Conservation (phyloP, 2,113 vertebrate genomes). For the Trogon melanurus region DNA sequence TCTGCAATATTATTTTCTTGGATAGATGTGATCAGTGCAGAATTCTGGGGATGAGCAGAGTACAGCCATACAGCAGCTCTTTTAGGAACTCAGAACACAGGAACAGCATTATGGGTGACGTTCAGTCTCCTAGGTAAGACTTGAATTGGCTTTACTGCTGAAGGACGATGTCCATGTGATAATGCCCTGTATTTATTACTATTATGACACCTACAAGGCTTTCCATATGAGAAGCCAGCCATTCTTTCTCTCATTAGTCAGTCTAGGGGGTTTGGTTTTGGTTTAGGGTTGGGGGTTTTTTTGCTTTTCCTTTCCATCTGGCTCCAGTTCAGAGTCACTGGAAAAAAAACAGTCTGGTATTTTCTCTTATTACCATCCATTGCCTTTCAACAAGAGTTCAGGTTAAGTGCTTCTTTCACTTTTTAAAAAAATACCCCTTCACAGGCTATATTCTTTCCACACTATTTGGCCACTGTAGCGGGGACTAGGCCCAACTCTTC, state of each 20-base stretch:
- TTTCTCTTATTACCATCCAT: neutral
- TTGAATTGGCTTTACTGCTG: neutral
- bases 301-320: neutral
- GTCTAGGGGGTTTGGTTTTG: neutral
- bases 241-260: neutral
- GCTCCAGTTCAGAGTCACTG: neutral
- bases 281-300: neutral
- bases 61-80: neutral
- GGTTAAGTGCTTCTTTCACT: neutral
- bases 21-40: neutral
- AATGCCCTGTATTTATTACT: neutral
- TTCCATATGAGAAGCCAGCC: neutral
- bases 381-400: neutral
- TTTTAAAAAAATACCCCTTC: neutral
- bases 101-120: neutral
- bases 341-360: neutral
- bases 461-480: neutral
- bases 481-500: neutral
- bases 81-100: neutral
- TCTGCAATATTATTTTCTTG: neutral
- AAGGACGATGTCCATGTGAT: neutral
- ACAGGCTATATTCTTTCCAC: neutral
- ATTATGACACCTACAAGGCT: neutral
- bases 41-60: neutral
- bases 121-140: neutral